Conservation (phyloP, 2,113 vertebrate species). For the Choloepus hoffmanni region DNA sequence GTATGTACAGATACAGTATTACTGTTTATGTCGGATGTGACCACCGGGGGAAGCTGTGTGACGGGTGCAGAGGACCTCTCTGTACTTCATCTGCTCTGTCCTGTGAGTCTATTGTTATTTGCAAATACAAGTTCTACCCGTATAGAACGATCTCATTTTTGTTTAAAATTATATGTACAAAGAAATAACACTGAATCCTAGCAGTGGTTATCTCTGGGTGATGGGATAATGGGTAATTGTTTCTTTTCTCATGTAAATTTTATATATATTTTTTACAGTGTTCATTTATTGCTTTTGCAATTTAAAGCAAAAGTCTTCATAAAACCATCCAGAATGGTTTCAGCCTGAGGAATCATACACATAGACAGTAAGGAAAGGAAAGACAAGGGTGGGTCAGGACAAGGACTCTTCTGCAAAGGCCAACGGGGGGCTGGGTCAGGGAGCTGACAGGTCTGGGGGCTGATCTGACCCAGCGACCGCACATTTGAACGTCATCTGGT, state of each 20-base stretch:
- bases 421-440: neutral
- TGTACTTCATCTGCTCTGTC: neutral
- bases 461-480: neutral
- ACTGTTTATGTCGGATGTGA: rapidly evolving
- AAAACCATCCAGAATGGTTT: neutral
- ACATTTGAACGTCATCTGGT: neutral
- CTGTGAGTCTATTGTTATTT: neutral
- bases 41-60: neutral
- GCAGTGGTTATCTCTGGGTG: neutral
- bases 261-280: neutral
- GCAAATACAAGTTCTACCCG: neutral
- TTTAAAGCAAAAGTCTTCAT: neutral
- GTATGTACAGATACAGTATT: rapidly evolving
- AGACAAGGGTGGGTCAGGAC: neutral
- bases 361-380: neutral
- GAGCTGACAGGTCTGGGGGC: neutral
- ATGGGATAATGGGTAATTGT: neutral
- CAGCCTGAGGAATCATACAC: neutral
- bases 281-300: neutral
- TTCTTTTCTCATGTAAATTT: neutral
- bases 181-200: neutral
- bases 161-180: neutral
- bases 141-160: neutral
- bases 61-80: neutral
- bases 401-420: neutral